Evolutionary conservation across 2,888 invertebrate genomes (phyloP), one percentile per base, ranked within the genome.

Genomic region (Lithophane leautieri): DNA sequence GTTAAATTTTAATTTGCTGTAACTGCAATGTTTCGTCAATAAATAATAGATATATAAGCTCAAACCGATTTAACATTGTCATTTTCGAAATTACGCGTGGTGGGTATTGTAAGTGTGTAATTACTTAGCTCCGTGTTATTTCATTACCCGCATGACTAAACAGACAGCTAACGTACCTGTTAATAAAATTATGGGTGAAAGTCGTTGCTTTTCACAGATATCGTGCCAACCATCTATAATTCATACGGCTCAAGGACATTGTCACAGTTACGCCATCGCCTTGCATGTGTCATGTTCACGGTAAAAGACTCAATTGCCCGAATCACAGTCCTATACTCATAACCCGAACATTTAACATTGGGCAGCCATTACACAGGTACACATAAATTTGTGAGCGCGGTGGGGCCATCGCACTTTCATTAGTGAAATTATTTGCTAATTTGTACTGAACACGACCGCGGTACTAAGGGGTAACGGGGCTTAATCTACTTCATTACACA

Each of bases 391-490:
- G 90, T 86, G 88, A 87, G 86, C 81, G 81, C 83, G 82, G 85
- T 79, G 88, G 79, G 88, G 89, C 91, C 90, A 91, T 89, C 89
- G 90, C 91, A 92, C 92, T 93, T 94, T 93, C 92, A 94, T 94
- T 94, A 93, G 90, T 85, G 88, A 91, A 94, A 95, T 95, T 93
- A 95, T 95, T 94, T 91, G 94, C 92, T 94, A 94, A 95, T 95
- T 95, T 94, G 92, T 91, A 90, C 90, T 86, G 90, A 92, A 92
- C 92, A 91, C 91, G 90, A 89, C 92, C 91, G 87, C 91, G 89
- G 88, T 88, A 92, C 91, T 90, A 90, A 91, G 87, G 91, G 92
- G 92, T 90, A 91, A 88, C 86, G 85, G 88, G 90, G 90, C 90
- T 89, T 94, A 94, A 94, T 94, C 92, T 92, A 92, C 92, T 94